Base-by-base conservation (phyloP, 2,113 vertebrate species). In the Tachuris rubrigastra region DNA sequence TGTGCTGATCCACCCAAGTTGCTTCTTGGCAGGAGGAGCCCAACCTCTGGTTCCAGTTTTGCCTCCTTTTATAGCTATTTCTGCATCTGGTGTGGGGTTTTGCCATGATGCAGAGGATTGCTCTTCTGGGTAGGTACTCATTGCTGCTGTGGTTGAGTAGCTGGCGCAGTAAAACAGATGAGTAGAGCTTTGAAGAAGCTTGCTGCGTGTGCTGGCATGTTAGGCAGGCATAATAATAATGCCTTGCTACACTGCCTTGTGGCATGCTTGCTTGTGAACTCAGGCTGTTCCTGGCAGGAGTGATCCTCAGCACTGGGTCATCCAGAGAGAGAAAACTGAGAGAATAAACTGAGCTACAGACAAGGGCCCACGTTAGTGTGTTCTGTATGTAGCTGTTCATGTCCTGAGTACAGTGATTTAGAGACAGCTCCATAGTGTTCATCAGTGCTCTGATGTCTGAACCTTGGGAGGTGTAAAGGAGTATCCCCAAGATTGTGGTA, bases 111-210 rank as follows among this genome's bases (percentile, higher is more conserved):
- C 75, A 85, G 82, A 62, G 9, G 11, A 55, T 90, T 83, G 8
- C 37, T 88, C 37, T 42, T 79, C 79, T 35, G 72, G 17, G 88
- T 88, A 80, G 75, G 50, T 69, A 59, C 67, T 92, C 78, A 66
- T 62, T 74, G 83, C 88, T 90, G 71, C 66, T 81, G 90, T 86
- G 94, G 85, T 60, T 83, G 62, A 69, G 62, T 37, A 68, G 63
- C 10, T 93, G 87, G 78, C 78, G 0, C n/a, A 41, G 58, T 85
- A 68, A 85, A 94, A 82, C 15, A 84, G 71, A 78, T 50, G 69
- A 81, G 42, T 77, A n/a, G 72, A 75, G 90, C 85, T 93, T 87
- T 96, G 93, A 95, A 87, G 90, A 65, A 87, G 53, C 39, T 87
- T 37, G 16, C 27, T 85, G 81, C 1, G 0, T 85, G 90, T 78